Base-by-base conservation (phyloP, 2,113 vertebrate genomes). In the Heloderma charlesbogerti region DNA sequence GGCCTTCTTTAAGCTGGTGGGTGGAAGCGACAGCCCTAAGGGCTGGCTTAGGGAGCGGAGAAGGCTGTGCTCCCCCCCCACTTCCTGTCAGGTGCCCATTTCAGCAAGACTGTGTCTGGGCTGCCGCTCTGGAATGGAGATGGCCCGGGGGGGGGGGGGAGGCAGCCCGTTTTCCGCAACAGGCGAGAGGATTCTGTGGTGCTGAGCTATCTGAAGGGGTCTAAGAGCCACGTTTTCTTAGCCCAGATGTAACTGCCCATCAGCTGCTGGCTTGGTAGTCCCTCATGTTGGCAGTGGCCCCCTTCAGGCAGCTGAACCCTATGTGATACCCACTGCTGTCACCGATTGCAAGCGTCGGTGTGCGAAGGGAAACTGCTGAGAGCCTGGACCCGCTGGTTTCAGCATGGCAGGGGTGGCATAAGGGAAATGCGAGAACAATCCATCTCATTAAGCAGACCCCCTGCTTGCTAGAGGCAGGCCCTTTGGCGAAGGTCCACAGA, bases 81-180 rank as follows among this genome's bases (percentile, higher is more conserved):
- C n/a, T 72, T 0, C 0, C 0, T 12, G 0, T 75, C 78, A 0
- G 57, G 25, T 43, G 75, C 20, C 22, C 0, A 0, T 13, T 72
- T 0, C 40, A 10, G 63, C 75, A 72, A 34, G 54, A 25, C 27
- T 0, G 25, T 2, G n/a, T 3, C 31, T n/a, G 34, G 71, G 13
- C 1, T n/a, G 34, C 13, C 34, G 3, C 34, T 34, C 48, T 80
- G 31, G 51, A 51, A 16, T 6, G 31, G 20, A 3, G 16, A 8
- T 31, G 3, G 63, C 6, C 40, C 12, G 1, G 15, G n/a, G 1
- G 20, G 5, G 63, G 25, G 27, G 31, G 9, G 29, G 4, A 37
- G 18, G 54, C 37, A 51, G 20, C 31, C 34, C 12, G 40, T 5
- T 63, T 34, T 31, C 27, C 31, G 57, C 37, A 3, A 4, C 1